Evolutionary conservation across 2,888 invertebrate genomes (phyloP).

Genomic region (Entomobrya proxima): DNA sequence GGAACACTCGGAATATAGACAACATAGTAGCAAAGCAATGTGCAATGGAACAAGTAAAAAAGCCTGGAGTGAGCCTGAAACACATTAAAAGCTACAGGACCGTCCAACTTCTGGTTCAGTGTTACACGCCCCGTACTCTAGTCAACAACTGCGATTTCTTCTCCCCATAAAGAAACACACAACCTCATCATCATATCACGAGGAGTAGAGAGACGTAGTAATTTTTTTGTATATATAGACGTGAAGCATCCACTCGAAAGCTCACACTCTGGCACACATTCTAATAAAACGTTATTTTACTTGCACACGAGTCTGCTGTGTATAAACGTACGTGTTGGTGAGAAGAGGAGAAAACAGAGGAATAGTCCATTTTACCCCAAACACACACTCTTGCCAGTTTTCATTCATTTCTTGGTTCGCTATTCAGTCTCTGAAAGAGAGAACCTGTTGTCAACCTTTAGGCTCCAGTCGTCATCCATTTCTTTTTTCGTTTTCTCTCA

Average conservation of each 20-base stretch:
- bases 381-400: slow-evolving; percentile 18
- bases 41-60: background rate
- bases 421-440: background rate
- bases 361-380: slow-evolving; percentile 15
- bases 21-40: background rate
- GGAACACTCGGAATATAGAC: background rate
- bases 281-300: background rate
- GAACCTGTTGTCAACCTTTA: slow-evolving; percentile 58
- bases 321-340: background rate
- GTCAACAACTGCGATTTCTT: slow-evolving; percentile 51
- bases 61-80: background rate
- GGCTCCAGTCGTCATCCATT: slow-evolving; percentile 21
- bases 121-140: slow-evolving; percentile 63
- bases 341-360: background rate
- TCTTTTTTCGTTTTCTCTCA: background rate
- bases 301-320: background rate
- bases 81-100: slow-evolving; percentile 43
- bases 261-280: slow-evolving; percentile 10
- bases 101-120: slow-evolving; percentile 47
- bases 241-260: slow-evolving; percentile 9
- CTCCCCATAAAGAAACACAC: slow-evolving; percentile 20
- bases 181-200: background rate
- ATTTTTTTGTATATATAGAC: slow-evolving; percentile 25
- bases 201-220: background rate
- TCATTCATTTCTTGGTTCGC: slow-evolving; percentile 51